These are phyloP conservation scores for Acrobasis suavella DNA, from an alignment of 2,888 invertebrate genomes.

Conservation along the genomic window DNA sequence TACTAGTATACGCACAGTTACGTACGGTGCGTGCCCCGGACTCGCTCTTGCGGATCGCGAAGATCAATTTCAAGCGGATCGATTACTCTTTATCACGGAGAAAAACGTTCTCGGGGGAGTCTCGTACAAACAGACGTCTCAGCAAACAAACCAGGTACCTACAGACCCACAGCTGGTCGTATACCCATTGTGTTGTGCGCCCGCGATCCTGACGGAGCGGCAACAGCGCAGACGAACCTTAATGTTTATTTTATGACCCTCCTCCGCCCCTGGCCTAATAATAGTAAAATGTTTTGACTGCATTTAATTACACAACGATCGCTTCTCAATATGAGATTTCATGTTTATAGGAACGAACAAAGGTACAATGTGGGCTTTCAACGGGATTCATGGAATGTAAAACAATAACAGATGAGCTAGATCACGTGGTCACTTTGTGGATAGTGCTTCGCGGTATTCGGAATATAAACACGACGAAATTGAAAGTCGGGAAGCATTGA, in stretches of 20 bases:
- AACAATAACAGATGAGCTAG: conserved; percentile 61
- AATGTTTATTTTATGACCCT: conserved; percentile 45
- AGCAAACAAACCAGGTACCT: conserved; percentile 67
- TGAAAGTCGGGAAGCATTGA: conserved; percentile 13
- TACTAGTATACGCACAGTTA: conserved; percentile 34
- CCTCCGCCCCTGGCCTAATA: conserved; percentile 33
- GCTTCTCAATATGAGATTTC: conserved; percentile 42
- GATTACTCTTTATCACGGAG: conserved; percentile 61
- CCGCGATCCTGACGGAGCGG: conserved; percentile 58
- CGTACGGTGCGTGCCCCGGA: conserved; percentile 60
- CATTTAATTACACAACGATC: conserved; percentile 51
- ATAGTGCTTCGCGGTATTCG: conserved; percentile 38
- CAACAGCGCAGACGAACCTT: conserved; percentile 56
- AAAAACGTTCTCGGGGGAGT: conserved; percentile 35
- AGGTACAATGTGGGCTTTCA: conserved; percentile 59
- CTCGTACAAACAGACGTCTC: conserved; percentile 42
- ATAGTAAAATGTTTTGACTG: conserved; percentile 41
- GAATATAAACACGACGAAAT: conserved; percentile 20
- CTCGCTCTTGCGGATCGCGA: conserved; percentile 57
- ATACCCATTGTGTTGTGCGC: conserved; percentile 52
- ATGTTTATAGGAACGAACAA: conserved; percentile 53
- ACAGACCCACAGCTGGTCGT: conserved; percentile 70
- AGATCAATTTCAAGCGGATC: conserved; percentile 72
- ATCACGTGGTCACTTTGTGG: conserved; percentile 38
- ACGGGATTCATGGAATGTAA: conserved; percentile 54